These are phyloP conservation scores for Drosophila aff. DNA, from an alignment of 1,140 invertebrate genomes.

Conservation along the genomic window DNA sequence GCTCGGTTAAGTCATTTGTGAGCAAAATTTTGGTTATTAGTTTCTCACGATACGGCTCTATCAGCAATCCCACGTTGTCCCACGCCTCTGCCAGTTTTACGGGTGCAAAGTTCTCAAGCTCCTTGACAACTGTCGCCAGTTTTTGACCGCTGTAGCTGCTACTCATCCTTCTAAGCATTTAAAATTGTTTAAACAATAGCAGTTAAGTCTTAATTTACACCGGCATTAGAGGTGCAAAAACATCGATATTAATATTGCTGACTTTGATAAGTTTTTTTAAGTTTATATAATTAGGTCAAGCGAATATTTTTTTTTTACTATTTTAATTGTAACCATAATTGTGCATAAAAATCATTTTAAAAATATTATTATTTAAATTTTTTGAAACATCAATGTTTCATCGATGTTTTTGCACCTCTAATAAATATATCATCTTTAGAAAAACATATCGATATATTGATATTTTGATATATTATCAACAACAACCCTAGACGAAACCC, in stretches of 20 bases:
- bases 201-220: neutral
- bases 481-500: neutral
- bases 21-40: conserved; percentile 90
- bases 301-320: too few relatives aligned
- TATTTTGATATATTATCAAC: too few relatives aligned
- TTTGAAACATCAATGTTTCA: too few relatives aligned
- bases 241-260: too few relatives aligned
- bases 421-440: too few relatives aligned
- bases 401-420: too few relatives aligned
- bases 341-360: too few relatives aligned
- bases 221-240: neutral
- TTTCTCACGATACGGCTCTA: conserved; percentile 90
- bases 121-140: conserved; percentile 87
- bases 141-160: conserved; percentile 84
- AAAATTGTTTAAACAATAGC: neutral
- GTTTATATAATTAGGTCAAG: too few relatives aligned
- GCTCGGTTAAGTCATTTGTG: conserved; percentile 98
- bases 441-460: too few relatives aligned
- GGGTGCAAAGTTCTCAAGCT: conserved; percentile 90
- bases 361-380: too few relatives aligned
- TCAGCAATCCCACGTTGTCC: conserved; percentile 98
- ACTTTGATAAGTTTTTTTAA: too few relatives aligned
- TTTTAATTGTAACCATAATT: too few relatives aligned
- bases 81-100: conserved; percentile 91
- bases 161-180: conserved; percentile 56